These are phyloP conservation scores for Antheraea pernyi DNA, from an alignment of 1,140 invertebrate genomes.

Conservation along the genomic window DNA sequence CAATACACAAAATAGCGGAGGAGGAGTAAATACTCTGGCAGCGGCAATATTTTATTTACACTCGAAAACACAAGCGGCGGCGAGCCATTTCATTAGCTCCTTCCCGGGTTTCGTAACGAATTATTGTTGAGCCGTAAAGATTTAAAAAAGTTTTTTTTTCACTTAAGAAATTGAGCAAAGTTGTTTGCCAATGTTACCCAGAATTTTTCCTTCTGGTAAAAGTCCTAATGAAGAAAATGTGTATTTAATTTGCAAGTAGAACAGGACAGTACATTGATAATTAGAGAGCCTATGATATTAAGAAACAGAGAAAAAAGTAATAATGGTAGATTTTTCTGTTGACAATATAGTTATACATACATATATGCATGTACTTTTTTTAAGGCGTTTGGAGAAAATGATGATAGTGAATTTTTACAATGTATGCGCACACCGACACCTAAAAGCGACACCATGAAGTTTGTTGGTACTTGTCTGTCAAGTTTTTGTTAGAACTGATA, in stretches of 20 bases:
- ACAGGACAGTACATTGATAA: too few relatives aligned
- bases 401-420: too few relatives aligned
- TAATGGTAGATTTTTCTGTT: too few relatives aligned
- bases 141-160: slow-evolving; percentile 1
- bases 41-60: slow-evolving; percentile 26
- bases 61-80: slow-evolving; percentile 18
- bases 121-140: slow-evolving; percentile 8
- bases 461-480: too few relatives aligned
- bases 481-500: too few relatives aligned
- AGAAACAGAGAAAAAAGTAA: too few relatives aligned
- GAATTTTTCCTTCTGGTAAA: neutral
- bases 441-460: too few relatives aligned
- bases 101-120: slow-evolving; percentile 14
- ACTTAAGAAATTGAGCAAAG: neutral
- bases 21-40: slow-evolving; percentile 10
- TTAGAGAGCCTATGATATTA: too few relatives aligned
- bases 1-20: neutral
- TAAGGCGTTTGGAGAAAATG: too few relatives aligned
- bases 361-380: too few relatives aligned
- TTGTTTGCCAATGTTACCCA: neutral
- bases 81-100: slow-evolving; percentile 31
- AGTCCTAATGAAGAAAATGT: neutral
- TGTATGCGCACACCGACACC: too few relatives aligned
- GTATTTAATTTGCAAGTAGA: neutral
- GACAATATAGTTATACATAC: too few relatives aligned